Evolutionary conservation across 92 coral and sea anemone genomes (phyloP).

Genomic region (Ricordea florida): DNA sequence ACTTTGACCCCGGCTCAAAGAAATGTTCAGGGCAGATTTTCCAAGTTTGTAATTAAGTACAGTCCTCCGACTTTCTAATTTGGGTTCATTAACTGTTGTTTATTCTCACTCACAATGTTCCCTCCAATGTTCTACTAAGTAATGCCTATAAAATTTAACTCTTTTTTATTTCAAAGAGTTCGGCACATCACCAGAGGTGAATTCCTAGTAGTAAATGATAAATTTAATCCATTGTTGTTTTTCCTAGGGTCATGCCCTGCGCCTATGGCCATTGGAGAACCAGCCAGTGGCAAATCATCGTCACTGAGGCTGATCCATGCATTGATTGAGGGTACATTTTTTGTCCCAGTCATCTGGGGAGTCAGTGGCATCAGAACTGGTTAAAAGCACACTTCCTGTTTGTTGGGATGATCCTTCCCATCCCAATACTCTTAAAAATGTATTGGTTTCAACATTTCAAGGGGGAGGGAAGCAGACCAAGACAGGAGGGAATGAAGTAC

Average conservation of each 20-base stretch:
- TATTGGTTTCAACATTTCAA: slow-evolving; percentile 19
- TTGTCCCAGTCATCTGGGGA: slow-evolving; percentile 44
- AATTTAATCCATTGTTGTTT: too few species aligned
- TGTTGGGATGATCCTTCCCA: slow-evolving; percentile 50
- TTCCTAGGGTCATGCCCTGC: slow-evolving; percentile 37
- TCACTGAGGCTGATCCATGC: neutral
- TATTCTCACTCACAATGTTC: too few species aligned
- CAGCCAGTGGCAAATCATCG: slow-evolving; percentile 43
- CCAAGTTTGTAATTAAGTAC: too few species aligned
- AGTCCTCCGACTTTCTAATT: too few species aligned
- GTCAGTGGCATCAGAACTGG: slow-evolving; percentile 2
- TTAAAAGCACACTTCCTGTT: slow-evolving; percentile 24
- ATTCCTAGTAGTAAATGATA: too few species aligned
- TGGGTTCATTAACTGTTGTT: too few species aligned
- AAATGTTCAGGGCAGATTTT: too few species aligned
- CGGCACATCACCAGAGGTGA: too few species aligned
- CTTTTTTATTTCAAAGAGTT: too few species aligned
- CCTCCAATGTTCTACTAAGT: too few species aligned
- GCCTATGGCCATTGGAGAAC: slow-evolving; percentile 39
- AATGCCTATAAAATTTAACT: too few species aligned
- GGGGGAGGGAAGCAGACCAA: slow-evolving; percentile 33
- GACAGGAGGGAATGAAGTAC: slow-evolving; percentile 31
- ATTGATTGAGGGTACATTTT: slow-evolving; percentile 1
- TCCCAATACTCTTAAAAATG: slow-evolving; percentile 34
- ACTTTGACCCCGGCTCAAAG: too few species aligned